phyloP scores from a whole-genome alignment of 2,797 vertebrate species.

The Pampus argenteus region DNA sequence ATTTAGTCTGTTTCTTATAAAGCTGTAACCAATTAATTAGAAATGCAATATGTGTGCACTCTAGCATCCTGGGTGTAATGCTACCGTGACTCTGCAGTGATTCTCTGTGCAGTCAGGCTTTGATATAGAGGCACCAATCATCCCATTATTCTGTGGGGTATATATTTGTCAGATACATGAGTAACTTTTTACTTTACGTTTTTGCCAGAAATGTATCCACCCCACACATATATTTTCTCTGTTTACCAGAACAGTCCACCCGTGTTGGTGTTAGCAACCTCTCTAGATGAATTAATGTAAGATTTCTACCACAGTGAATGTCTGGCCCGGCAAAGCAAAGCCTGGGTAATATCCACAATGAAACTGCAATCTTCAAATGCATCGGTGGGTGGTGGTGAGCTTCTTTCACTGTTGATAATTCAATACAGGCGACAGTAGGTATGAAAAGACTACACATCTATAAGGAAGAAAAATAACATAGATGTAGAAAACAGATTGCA shows the following conservation, averaged over 20 bases:
- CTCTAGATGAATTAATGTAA: neutral
- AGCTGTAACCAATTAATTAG: neutral
- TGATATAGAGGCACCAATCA: neutral
- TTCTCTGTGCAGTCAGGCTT: neutral
- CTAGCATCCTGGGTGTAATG: neutral
- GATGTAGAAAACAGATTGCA: neutral
- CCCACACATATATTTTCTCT: neutral
- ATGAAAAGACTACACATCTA: too few relatives aligned
- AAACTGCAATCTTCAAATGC: neutral
- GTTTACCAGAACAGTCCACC: neutral
- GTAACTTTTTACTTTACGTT: neutral
- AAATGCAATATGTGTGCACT: neutral
- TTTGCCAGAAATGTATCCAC: neutral
- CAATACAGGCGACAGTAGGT: neutral
- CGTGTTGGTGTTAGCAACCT: neutral
- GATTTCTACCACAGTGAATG: neutral
- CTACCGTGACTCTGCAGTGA: neutral
- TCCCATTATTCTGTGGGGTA: neutral
- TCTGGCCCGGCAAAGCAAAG: neutral
- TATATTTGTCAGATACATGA: neutral
- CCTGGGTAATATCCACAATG: neutral
- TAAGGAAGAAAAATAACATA: too few relatives aligned
- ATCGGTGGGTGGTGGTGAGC: neutral
- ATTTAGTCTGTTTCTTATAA: neutral
- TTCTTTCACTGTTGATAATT: neutral